Evolutionary conservation across 2,797 vertebrate species (phyloP).

Genomic region (Trachops cirrhosus): DNA sequence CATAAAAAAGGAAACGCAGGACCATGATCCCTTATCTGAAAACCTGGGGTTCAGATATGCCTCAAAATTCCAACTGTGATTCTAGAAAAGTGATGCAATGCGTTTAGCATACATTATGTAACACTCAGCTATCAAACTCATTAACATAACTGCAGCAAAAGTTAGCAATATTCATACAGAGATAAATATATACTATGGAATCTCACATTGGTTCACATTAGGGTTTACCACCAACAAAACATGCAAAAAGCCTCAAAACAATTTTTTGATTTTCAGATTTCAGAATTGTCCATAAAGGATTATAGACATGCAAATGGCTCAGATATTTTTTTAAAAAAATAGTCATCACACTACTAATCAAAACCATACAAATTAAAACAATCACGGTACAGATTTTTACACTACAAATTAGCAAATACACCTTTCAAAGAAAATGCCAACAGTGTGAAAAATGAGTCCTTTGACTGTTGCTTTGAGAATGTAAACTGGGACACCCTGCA

Average conservation of each 20-base stretch:
- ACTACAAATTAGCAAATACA: neutral
- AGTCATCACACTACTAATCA: neutral
- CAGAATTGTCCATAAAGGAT: conserved; percentile 10
- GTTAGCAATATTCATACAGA: neutral
- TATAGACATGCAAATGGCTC: neutral
- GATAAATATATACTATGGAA: neutral
- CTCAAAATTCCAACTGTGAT: neutral
- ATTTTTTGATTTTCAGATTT: neutral
- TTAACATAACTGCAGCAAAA: neutral
- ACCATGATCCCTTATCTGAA: conserved; percentile 14
- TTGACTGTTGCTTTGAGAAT: neutral
- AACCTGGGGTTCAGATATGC: neutral
- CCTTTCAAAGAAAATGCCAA: conserved; percentile 16
- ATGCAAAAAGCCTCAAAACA: neutral
- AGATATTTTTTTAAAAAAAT: neutral
- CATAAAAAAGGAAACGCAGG: neutral
- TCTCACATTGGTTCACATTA: neutral
- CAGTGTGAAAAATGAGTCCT: neutral
- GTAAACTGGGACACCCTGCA: neutral
- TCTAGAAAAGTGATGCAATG: neutral
- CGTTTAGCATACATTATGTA: neutral
- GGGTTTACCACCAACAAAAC: neutral
- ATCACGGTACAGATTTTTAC: neutral
- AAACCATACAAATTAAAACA: conserved; percentile 13
- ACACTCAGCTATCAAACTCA: neutral